These are phyloP conservation scores for Rhorus exstirpatorius DNA, from an alignment of 2,888 invertebrate species.

Conservation along the genomic window DNA sequence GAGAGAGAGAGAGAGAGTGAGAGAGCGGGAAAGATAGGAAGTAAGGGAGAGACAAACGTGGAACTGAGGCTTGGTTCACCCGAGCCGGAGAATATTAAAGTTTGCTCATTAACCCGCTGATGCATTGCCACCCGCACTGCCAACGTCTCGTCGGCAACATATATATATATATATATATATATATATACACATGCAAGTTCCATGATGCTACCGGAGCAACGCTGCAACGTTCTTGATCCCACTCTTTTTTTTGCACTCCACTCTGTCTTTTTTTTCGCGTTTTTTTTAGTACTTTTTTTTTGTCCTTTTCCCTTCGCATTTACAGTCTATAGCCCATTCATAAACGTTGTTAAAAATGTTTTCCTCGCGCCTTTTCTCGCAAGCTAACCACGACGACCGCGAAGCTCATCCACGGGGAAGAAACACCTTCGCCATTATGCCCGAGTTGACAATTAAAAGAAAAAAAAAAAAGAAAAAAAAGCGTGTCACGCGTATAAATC, in stretches of 20 bases:
- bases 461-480: constrained; percentile 12
- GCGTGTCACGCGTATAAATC: constrained; percentile 32
- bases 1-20: constrained; percentile 54
- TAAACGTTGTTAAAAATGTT: constrained; percentile 64
- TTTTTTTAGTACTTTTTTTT: constrained; percentile 29
- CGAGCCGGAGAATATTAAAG: constrained; percentile 79
- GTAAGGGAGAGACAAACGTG: constrained; percentile 66
- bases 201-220: constrained; percentile 48
- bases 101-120: constrained; percentile 82
- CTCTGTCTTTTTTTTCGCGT: constrained; percentile 21
- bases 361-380: constrained; percentile 25
- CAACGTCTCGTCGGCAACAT: constrained; percentile 62
- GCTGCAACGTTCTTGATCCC: constrained; percentile 46
- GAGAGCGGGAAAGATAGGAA: constrained; percentile 68
- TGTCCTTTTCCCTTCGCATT: constrained; percentile 23
- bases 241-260: constrained; percentile 47
- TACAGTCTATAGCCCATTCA: constrained; percentile 48
- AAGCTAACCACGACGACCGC: constrained; percentile 14
- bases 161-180: constrained; percentile 30
- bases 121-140: constrained; percentile 74
- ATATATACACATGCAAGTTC: too few species aligned
- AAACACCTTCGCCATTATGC: constrained; percentile 44
- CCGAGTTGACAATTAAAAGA: constrained; percentile 60
- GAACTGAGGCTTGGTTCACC: constrained; percentile 45
- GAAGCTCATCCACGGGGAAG: constrained; percentile 21